These are phyloP conservation scores for Orestias chungarensis DNA, from an alignment of 2,797 vertebrate species.

Conservation along the genomic window DNA sequence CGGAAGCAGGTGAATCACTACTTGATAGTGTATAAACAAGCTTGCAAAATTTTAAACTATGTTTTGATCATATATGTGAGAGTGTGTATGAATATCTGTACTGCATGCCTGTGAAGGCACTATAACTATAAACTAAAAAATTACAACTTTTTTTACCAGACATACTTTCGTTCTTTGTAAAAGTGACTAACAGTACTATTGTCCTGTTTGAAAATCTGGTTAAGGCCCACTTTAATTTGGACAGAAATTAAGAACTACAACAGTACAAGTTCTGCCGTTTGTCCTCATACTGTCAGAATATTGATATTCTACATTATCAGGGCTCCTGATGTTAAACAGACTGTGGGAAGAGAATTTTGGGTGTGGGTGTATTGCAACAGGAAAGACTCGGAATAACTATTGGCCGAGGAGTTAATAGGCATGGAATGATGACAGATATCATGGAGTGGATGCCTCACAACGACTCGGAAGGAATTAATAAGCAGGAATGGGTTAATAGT, in stretches of 20 bases:
- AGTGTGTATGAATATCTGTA: no score
- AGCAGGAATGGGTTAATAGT: slow-evolving; percentile 99
- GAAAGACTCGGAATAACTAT: slow-evolving; percentile 71
- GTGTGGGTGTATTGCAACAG: not conserved
- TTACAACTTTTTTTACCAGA: not conserved
- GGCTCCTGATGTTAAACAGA: slow-evolving; percentile 58
- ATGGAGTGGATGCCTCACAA: slow-evolving; percentile 83
- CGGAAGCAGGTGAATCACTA: no score
- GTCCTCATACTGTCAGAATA: slow-evolving; percentile 41
- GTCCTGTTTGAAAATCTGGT: slow-evolving; percentile 19
- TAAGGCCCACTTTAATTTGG: not conserved
- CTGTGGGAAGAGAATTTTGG: slow-evolving; percentile 33
- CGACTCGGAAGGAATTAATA: slow-evolving; percentile 99
- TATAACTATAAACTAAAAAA: no score
- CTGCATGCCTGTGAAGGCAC: no score
- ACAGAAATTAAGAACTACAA: slow-evolving; percentile 5
- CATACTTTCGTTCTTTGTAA: not conserved
- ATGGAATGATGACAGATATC: slow-evolving; percentile 83
- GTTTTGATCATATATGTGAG: no score
- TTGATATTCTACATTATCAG: slow-evolving; percentile 52
- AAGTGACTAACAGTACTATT: not conserved
- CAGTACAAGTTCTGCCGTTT: slow-evolving; percentile 29
- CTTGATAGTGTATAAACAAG: no score
- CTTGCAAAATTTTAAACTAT: no score
- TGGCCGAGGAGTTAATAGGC: slow-evolving; percentile 80